Conservation (phyloP, 1,140 invertebrate species). For the Aphis craccivora region DNA sequence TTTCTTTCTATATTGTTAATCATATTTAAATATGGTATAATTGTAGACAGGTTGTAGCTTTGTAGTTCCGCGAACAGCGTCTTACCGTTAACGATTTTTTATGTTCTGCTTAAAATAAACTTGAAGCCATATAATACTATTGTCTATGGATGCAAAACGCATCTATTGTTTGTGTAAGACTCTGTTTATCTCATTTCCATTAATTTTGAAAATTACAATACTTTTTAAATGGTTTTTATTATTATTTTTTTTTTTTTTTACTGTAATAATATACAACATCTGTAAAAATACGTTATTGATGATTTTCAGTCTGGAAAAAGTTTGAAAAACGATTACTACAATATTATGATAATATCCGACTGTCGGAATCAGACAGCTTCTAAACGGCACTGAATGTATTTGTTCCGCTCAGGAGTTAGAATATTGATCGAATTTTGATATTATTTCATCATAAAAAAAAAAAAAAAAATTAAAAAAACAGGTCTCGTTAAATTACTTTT, state of each 20-base stretch:
- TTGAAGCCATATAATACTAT: neutral
- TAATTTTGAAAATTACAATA: neutral
- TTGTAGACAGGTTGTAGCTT: neutral
- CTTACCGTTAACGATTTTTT: neutral
- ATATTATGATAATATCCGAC: neutral
- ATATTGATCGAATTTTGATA: neutral
- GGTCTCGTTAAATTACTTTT: neutral
- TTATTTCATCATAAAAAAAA: slow-evolving; percentile 3
- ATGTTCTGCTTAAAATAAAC: neutral
- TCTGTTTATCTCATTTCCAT: neutral
- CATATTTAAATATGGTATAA: neutral
- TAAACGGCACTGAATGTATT: neutral
- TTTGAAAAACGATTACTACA: neutral
- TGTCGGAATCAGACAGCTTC: neutral
- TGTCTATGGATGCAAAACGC: neutral
- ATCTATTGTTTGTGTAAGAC: neutral
- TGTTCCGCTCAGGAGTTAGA: neutral
- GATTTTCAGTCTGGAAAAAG: neutral
- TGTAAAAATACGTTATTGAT: neutral
- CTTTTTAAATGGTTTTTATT: slow-evolving; percentile 9
- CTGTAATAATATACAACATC: neutral
- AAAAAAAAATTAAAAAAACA: neutral
- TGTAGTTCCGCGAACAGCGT: neutral
- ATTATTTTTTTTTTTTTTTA: neutral
- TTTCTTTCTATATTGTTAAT: neutral